Conservation (phyloP, 2,888 invertebrate genomes). For the Myopa tessellatipennis region DNA sequence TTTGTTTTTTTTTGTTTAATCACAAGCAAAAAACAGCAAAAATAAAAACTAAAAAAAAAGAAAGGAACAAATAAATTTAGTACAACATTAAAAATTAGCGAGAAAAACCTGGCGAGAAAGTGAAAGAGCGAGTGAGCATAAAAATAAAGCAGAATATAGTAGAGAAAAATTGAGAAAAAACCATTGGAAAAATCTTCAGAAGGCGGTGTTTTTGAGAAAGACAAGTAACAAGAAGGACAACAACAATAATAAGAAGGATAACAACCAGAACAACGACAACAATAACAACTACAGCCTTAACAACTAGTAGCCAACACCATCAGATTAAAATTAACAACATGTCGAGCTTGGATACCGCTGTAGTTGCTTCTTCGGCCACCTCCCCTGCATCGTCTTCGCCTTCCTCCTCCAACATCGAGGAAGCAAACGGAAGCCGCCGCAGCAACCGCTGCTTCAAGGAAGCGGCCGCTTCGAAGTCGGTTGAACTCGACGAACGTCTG, state of each 20-base stretch:
- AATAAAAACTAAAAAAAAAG: neutral
- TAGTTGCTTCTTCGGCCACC: no score
- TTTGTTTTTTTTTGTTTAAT: neutral
- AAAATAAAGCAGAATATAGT: no score
- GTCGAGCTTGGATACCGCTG: neutral
- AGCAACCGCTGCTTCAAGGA: neutral
- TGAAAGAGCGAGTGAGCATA: no score
- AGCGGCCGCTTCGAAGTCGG: conserved; percentile 44
- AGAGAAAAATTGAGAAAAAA: no score
- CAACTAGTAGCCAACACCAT: neutral
- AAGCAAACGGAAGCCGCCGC: conserved; percentile 34
- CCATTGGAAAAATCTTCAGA: no score
- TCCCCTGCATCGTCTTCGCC: neutral
- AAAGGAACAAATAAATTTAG: no score
- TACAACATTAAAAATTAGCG: no score
- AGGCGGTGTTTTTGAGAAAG: no score
- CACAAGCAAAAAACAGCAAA: neutral
- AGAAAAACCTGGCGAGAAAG: no score
- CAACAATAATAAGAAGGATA: no score
- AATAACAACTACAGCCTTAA: neutral
- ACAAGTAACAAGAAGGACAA: no score
- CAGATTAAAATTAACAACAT: neutral
- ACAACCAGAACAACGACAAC: no score
- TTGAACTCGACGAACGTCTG: conserved; percentile 59
- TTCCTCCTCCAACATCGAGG: neutral